Conservation (phyloP, 2,888 invertebrate genomes). For the Drosophila tripunctata region DNA sequence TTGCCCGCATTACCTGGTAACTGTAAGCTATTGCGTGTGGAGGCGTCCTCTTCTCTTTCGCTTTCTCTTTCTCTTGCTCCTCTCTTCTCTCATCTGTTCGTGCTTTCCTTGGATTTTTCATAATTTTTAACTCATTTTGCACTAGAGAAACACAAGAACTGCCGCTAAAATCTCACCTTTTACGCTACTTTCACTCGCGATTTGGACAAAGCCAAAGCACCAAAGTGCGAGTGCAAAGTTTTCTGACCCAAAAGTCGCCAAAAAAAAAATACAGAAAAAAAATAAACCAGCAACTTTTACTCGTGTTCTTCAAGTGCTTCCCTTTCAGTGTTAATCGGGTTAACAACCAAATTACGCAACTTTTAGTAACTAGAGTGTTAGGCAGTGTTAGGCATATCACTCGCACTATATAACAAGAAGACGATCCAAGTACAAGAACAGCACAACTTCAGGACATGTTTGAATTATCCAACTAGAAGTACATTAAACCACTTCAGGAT, state of each 20-base stretch:
- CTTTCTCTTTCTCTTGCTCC: constrained; percentile 12
- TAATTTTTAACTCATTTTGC: constrained; percentile 77
- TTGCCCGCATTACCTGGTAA: constrained; percentile 8
- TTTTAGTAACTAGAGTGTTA: too few species aligned
- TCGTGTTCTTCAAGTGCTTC: constrained; percentile 41
- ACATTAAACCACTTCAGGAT: too few species aligned
- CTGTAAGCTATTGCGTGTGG: constrained; percentile 51
- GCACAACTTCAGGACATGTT: too few species aligned
- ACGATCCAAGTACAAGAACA: too few species aligned
- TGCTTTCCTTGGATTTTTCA: too few species aligned
- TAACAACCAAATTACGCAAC: constrained; percentile 65
- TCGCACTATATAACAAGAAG: too few species aligned
- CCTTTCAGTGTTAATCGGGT: constrained; percentile 48
- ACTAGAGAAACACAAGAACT: constrained; percentile 56
- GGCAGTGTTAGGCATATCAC: too few species aligned
- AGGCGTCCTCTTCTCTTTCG: too few species aligned
- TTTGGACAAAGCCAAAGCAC: constrained; percentile 57
- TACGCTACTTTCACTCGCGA: constrained; percentile 32
- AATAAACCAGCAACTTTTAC: too few species aligned
- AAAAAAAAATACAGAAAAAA: too few species aligned
- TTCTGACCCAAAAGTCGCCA: constrained; percentile 54
- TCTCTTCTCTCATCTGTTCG: not conserved
- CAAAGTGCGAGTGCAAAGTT: constrained; percentile 69
- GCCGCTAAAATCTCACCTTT: constrained; percentile 56
- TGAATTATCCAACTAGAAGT: too few species aligned